Percentiles rank a stretch among this genome's conserved stretches.
Conservation (phyloP, 1,140 invertebrate genomes). For the Drosophila tsacasi region DNA sequence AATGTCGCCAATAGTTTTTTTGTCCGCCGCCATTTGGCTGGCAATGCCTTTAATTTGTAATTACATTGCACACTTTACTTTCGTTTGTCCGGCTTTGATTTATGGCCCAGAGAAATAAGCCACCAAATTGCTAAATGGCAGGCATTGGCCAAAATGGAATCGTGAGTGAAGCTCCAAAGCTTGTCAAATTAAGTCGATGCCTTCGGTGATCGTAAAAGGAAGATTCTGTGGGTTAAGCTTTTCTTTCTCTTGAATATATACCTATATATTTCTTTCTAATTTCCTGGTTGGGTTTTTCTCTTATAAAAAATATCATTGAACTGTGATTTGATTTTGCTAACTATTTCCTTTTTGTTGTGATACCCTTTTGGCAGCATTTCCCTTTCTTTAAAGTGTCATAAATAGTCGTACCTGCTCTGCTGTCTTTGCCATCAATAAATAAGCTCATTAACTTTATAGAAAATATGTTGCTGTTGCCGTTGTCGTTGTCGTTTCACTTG, state of each 20-base stretch:
- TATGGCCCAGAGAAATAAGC: conserved; percentile 63
- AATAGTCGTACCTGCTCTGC: conserved; percentile 22
- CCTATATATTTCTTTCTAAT: neutral
- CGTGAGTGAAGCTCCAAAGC: conserved; percentile 61
- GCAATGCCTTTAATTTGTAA: conserved; percentile 74
- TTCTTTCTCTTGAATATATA: conserved; percentile 8
- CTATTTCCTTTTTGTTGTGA: neutral
- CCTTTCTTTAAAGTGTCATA: conserved; percentile 26
- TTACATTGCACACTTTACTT: conserved; percentile 78
- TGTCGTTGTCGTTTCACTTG: conserved; percentile 54
- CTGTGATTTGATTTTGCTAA: neutral
- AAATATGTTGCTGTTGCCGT: conserved; percentile 46
- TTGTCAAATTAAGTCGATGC: conserved; percentile 37
- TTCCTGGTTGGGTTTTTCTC: neutral
- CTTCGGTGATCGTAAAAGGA: conserved; percentile 26
- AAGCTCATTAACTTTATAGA: conserved; percentile 68
- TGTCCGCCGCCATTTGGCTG: conserved; percentile 23
- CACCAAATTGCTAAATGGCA: conserved; percentile 61
- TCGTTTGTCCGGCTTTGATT: conserved; percentile 76
- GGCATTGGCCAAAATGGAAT: conserved; percentile 66
- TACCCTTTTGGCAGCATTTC: neutral
- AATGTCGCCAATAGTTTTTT: conserved; percentile 69
- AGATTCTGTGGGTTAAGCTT: conserved; percentile 16
- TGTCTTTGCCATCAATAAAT: conserved; percentile 56
- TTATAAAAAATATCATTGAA: neutral